A percentile compares a stretch with the other conserved stretches of the same genome.
phyloP scores from a whole-genome alignment of 92 coral and sea anemone species.

The Nematostella vectensis region DNA sequence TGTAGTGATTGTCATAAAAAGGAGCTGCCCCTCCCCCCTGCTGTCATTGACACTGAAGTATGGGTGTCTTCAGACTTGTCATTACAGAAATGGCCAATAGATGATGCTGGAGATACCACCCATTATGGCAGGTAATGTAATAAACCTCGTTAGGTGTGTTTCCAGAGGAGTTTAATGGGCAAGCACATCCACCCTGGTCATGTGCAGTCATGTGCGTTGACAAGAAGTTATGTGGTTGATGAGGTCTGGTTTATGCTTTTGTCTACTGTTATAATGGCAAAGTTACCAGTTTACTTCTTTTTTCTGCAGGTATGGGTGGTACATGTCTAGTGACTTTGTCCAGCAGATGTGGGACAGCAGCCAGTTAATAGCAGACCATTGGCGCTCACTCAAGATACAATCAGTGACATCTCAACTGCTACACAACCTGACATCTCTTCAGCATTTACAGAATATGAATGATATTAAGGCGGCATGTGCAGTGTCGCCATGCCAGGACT shows the following conservation, averaged over 20 bases:
- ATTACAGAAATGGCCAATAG: constrained; percentile 21
- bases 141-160: not conserved
- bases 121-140: constrained; percentile 51
- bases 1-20: no score
- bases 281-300: no score
- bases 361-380: constrained; percentile 51
- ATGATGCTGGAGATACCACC: constrained; percentile 46
- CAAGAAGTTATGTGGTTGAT: no score
- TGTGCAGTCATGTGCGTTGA: no score
- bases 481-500: constrained; percentile 1
- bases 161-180: not conserved
- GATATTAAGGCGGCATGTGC: constrained; percentile 31
- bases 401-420: constrained; percentile 28
- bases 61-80: constrained; percentile 50
- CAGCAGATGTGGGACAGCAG: constrained; percentile 42
- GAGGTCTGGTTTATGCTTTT: no score
- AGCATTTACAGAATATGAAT: constrained; percentile 31
- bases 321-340: constrained; percentile 55
- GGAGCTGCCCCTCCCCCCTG: no score
- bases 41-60: constrained; percentile 75
- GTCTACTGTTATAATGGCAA: no score
- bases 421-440: constrained; percentile 36
- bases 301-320: constrained; percentile 71
- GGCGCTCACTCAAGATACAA: constrained; percentile 45
- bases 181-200: no score